Conservation (phyloP, 2,797 vertebrate genomes). For the Pseudochromis fuscus region DNA sequence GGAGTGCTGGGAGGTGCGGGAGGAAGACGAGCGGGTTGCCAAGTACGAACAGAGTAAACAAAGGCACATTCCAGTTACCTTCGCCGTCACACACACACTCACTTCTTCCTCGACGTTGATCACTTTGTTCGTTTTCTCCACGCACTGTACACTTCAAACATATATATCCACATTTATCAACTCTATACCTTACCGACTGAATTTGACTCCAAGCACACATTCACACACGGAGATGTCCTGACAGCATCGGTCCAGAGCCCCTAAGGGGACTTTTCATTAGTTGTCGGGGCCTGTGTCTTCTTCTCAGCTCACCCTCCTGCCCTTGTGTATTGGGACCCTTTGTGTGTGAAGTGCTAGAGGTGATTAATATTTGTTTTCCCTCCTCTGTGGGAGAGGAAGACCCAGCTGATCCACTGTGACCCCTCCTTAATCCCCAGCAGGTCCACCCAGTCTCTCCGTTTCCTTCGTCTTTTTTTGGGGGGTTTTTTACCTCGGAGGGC, state of each 20-base stretch:
- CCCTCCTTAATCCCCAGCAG: constrained; percentile 76
- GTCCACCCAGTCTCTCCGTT: constrained; percentile 61
- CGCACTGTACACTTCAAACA: neutral
- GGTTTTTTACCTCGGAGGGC: constrained; percentile 34
- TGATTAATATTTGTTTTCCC: constrained; percentile 89
- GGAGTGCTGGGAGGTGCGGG: constrained; percentile 36
- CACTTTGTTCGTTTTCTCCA: neutral
- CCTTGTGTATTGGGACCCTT: constrained; percentile 66
- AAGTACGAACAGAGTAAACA: constrained; percentile 59
- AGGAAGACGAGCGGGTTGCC: constrained; percentile 53
- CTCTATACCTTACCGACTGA: constrained; percentile 39
- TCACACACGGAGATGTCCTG: constrained; percentile 39
- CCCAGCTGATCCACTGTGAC: constrained; percentile 81
- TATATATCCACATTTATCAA: neutral
- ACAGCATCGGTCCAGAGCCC: constrained; percentile 34
- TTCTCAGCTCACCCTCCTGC: constrained; percentile 55
- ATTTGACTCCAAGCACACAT: constrained; percentile 30
- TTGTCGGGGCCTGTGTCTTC: constrained; percentile 57
- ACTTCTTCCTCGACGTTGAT: neutral
- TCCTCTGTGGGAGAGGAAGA: constrained; percentile 84
- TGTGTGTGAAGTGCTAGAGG: constrained; percentile 80
- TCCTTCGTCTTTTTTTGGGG: constrained; percentile 56
- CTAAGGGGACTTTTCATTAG: constrained; percentile 72
- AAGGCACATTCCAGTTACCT: constrained; percentile 54
- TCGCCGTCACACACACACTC: constrained; percentile 1